These are phyloP conservation scores for Luperina nickerlii DNA, from an alignment of 2,888 invertebrate genomes.

Conservation along the genomic window DNA sequence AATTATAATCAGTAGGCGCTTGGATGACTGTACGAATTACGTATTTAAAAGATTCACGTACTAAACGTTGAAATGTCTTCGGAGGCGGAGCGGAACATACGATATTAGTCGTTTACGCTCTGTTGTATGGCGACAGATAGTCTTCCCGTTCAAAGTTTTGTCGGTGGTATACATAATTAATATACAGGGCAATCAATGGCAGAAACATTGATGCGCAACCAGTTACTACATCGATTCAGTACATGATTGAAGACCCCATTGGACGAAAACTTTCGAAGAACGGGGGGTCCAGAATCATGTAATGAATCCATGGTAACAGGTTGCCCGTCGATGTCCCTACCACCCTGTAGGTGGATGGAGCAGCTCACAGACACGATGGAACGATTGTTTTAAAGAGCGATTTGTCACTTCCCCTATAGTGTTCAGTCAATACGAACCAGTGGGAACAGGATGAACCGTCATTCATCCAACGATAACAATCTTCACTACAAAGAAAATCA, in stretches of 20 bases:
- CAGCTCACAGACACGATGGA: not conserved
- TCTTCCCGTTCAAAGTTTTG: not conserved
- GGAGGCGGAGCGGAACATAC: slow-evolving; percentile 13
- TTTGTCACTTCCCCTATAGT: not conserved
- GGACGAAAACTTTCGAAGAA: not conserved
- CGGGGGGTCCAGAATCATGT: not conserved
- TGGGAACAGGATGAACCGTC: not conserved
- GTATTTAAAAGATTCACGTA: slow-evolving; percentile 27
- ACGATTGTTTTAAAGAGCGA: not conserved
- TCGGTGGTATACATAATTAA: not conserved
- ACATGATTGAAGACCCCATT: not conserved
- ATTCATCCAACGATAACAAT: not conserved
- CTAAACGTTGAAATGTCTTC: slow-evolving; percentile 4
- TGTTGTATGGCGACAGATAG: not conserved
- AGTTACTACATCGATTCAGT: not conserved
- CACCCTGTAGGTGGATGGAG: not conserved
- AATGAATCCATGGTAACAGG: not conserved
- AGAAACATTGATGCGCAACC: not conserved
- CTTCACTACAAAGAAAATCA: not conserved
- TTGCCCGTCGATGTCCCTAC: not conserved
- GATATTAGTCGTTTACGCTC: not conserved
- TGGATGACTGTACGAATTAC: slow-evolving; percentile 21
- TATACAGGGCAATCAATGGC: not conserved
- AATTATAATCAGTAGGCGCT: slow-evolving; percentile 48
- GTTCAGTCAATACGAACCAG: slow-evolving; percentile 1